Evolutionary conservation across 2,797 vertebrate genomes (phyloP).

Genomic region (Schizothorax lantsangensis): DNA sequence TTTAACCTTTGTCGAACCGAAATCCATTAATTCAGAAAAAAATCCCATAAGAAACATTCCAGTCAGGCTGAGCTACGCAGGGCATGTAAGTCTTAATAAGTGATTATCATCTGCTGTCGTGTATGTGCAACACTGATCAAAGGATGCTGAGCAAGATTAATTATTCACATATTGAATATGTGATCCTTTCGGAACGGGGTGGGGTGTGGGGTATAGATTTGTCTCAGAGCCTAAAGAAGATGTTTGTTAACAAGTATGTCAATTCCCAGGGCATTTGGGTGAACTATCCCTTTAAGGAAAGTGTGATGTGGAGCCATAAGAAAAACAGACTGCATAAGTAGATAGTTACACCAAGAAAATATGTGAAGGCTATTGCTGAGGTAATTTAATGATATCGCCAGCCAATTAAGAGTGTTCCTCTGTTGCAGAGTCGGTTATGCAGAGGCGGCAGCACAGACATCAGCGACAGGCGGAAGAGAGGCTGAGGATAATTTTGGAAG

Average conservation of each 20-base stretch:
- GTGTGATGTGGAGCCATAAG: neutral
- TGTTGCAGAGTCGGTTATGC: neutral
- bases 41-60: neutral
- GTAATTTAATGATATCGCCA: neutral
- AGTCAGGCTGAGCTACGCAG: neutral
- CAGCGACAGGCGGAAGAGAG: neutral
- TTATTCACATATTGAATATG: conserved; percentile 16
- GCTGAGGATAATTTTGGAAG: neutral
- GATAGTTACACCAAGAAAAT: conserved; percentile 13
- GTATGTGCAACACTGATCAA: conserved; percentile 10
- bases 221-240: neutral
- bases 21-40: conserved; percentile 24
- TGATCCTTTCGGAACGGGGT: neutral
- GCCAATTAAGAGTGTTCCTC: conserved; percentile 1
- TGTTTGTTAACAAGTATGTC: conserved; percentile 2
- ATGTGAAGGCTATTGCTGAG: conserved; percentile 5
- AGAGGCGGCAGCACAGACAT: neutral
- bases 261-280: neutral
- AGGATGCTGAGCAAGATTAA: conserved; percentile 19
- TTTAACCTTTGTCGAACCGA: conserved; percentile 18
- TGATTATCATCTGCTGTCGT: conserved; percentile 19
- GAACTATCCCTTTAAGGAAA: neutral
- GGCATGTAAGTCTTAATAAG: conserved; percentile 12
- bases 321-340: neutral
- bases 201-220: neutral